These are phyloP conservation scores for Cranoglanis bouderius DNA, from an alignment of 2,113 vertebrate species.

Conservation along the genomic window DNA sequence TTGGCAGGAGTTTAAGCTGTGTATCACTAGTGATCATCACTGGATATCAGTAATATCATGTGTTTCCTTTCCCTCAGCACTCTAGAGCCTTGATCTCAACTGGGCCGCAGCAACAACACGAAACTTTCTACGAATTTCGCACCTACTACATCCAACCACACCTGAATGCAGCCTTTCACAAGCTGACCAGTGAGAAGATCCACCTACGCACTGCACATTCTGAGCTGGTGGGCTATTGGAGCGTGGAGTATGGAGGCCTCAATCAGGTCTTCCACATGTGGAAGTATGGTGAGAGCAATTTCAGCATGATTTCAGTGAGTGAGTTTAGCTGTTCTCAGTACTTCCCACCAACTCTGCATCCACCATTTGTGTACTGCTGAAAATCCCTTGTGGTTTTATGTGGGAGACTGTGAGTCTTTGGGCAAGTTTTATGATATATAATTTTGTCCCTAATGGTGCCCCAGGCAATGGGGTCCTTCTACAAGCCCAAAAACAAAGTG, in stretches of 20 bases:
- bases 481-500: not conserved
- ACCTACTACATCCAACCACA: conserved; percentile 82
- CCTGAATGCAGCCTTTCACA: conserved; percentile 81
- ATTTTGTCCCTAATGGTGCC: not conserved
- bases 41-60: conserved; percentile 41
- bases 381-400: not conserved
- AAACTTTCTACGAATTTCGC: conserved; percentile 88
- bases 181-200: conserved; percentile 77
- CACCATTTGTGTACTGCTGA: not conserved
- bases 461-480: not conserved
- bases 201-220: conserved; percentile 85
- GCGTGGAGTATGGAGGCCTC: conserved; percentile 82
- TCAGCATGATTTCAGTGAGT: not conserved
- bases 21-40: conserved; percentile 4
- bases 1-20: not conserved
- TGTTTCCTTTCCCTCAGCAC: conserved; percentile 44
- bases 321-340: not conserved
- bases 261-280: conserved; percentile 91
- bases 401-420: not conserved
- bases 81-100: conserved; percentile 68
- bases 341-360: not conserved
- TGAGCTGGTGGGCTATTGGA: conserved; percentile 87
- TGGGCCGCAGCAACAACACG: conserved; percentile 73
- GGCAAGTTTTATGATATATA: not conserved
- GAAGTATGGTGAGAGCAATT: conserved; percentile 79